Evolutionary conservation across 1,140 invertebrate genomes (phyloP).

Genomic region (Drosophila burlai): DNA sequence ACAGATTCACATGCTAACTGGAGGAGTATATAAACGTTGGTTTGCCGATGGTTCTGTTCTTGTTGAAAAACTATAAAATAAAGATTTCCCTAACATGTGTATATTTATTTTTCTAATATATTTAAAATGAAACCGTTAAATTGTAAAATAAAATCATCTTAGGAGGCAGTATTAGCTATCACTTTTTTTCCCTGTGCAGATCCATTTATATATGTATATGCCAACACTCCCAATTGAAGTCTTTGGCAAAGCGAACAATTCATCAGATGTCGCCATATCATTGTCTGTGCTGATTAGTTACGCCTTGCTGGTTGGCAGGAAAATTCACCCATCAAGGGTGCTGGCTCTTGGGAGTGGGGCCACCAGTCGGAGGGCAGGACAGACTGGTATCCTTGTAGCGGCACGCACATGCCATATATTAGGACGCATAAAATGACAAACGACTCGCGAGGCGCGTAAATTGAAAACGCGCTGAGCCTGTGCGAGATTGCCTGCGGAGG

Average conservation of each 20-base stretch:
- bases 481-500: constrained; percentile 51
- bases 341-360: background rate
- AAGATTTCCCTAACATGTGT: background rate
- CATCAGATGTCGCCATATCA: constrained; percentile 83
- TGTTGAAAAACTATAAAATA: no score
- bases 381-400: constrained; percentile 49
- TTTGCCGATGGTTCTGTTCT: no score
- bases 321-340: constrained; percentile 16
- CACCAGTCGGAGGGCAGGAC: background rate
- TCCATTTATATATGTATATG: constrained; percentile 14
- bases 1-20: no score
- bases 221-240: constrained; percentile 27
- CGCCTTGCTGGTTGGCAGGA: constrained; percentile 61
- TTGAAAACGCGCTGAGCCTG: constrained; percentile 80
- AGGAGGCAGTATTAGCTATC: background rate
- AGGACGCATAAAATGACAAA: constrained; percentile 82
- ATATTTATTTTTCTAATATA: background rate
- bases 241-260: constrained; percentile 59
- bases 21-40: no score
- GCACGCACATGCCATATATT: constrained; percentile 82
- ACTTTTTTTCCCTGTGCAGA: constrained; percentile 6
- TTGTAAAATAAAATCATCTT: background rate
- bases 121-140: no score
- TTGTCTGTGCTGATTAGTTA: constrained; percentile 85
- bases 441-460: constrained; percentile 79